phyloP scores from a whole-genome alignment of 2,888 invertebrate species.

The Hirtodrosophila confusa region DNA sequence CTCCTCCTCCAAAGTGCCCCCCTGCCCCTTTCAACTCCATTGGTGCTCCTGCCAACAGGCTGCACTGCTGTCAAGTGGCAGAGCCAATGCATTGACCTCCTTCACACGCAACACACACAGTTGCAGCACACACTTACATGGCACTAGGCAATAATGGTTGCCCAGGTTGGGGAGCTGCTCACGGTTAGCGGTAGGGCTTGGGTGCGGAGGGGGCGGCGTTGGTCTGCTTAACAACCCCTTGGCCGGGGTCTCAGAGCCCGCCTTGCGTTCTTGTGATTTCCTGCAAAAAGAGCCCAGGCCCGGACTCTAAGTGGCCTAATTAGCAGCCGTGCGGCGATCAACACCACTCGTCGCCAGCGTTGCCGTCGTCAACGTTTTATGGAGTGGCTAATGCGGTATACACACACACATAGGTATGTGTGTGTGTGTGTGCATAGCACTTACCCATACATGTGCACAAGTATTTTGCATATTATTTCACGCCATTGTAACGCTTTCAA shows the following conservation, averaged over 20 bases:
- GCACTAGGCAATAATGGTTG: slow-evolving; percentile 72
- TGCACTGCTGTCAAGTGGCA: slow-evolving; percentile 55
- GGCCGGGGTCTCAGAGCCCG: slow-evolving; percentile 13
- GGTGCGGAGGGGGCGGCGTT: background rate
- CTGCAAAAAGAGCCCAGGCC: slow-evolving; percentile 69
- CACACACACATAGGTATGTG: slow-evolving; percentile 17
- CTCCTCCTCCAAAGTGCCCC: too few relatives aligned
- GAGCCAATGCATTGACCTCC: slow-evolving; percentile 71
- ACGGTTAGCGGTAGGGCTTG: background rate
- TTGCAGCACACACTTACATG: slow-evolving; percentile 51
- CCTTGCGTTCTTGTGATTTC: slow-evolving; percentile 64
- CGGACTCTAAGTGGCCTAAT: slow-evolving; percentile 79
- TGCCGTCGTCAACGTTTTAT: slow-evolving; percentile 26
- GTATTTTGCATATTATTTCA: slow-evolving; percentile 82
- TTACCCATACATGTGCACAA: slow-evolving; percentile 46
- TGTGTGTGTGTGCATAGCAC: slow-evolving; percentile 26
- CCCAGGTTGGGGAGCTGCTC: slow-evolving; percentile 27
- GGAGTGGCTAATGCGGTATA: slow-evolving; percentile 42
- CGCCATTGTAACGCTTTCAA: slow-evolving; percentile 78
- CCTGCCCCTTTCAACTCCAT: slow-evolving; percentile 12
- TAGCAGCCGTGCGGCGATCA: slow-evolving; percentile 82
- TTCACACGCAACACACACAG: slow-evolving; percentile 50
- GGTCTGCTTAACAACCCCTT: slow-evolving; percentile 43
- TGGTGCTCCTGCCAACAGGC: slow-evolving; percentile 17
- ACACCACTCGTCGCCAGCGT: slow-evolving; percentile 71